Evolutionary conservation across 2,888 invertebrate species (phyloP), one percentile per base, ranked within the genome.

Genomic region (Dryomyza anilis): DNA sequence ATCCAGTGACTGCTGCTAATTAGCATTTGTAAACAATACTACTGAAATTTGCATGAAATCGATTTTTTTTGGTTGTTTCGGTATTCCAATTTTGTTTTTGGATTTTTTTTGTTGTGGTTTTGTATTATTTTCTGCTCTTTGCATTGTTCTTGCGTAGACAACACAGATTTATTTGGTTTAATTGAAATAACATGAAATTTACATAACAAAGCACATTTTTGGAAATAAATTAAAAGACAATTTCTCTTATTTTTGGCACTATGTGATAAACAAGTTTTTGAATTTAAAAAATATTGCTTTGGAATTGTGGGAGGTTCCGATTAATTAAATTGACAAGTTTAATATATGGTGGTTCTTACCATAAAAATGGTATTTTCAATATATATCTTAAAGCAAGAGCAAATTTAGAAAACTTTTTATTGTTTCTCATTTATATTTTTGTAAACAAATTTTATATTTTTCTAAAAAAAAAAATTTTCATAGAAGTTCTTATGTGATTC

Each of bases 141-240:
- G 3, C 29, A 52, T 55, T 4, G 21, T 33, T 36, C 21, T 52
- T 4, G 36, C 16, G 50, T 52, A 25, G 50, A 27, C 50, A 21
- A 27, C 50, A 27, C n/a, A 27, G 29, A 52, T 6, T 52, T 52
- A 52, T 52, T 52, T 52, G 23, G 50, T 52, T n/a, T 52, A 43
- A 43, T 43, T 43, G 16, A 43, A 43, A 43, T 43, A 43, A 43
- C 19, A n/a, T n/a, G n/a, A n/a, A 19, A n/a, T 43, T 43, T 19
- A 43, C 19, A 16, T 43, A 19, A 43, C 16, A 16, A 19, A 43
- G 16, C n/a, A 16, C 36, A 36, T 2, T 16, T 7, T 6, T 33
- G 6, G 12, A 33, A 33, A 8, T 8, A 1, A 16, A 2, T 16
- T 16, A 14, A 7, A 39, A n/a, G 16, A n/a, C 14, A 39, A 39